phyloP scores from a whole-genome alignment of 1,140 invertebrate species.

The Streblospio benedicti region DNA sequence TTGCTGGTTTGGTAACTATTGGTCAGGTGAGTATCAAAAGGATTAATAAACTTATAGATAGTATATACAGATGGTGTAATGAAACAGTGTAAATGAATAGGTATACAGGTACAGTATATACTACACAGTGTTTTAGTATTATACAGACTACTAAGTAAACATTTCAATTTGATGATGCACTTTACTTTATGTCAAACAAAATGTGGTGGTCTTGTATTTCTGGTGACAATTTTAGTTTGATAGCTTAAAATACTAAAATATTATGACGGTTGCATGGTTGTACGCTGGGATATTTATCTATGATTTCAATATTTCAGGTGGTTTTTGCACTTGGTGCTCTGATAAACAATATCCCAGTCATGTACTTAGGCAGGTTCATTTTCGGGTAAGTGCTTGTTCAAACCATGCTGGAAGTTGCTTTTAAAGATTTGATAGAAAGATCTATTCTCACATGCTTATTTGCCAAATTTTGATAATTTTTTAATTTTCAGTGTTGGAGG shows the following conservation, averaged over 20 bases:
- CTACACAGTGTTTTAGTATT: too few relatives aligned
- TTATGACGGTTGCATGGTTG: too few relatives aligned
- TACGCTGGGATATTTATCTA: neutral
- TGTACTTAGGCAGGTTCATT: conserved; percentile 88
- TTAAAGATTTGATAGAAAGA: neutral
- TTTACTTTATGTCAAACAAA: too few relatives aligned
- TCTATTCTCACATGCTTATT: neutral
- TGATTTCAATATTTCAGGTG: neutral
- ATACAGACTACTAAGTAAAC: too few relatives aligned
- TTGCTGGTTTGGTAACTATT: conserved; percentile 69
- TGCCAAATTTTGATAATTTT: neutral
- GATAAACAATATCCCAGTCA: conserved; percentile 73
- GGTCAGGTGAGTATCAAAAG: conserved; percentile 55
- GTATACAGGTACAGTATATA: neutral
- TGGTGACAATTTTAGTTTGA: too few relatives aligned
- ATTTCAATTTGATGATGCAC: too few relatives aligned
- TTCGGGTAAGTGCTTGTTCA: conserved; percentile 66
- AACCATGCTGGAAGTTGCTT: neutral
- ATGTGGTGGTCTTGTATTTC: too few relatives aligned
- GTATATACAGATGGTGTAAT: neutral
- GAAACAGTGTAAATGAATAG: neutral
- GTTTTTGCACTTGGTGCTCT: conserved; percentile 53
- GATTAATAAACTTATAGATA: neutral
- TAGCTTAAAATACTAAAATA: too few relatives aligned
- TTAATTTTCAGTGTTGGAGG: conserved; percentile 72